A percentile compares a stretch with the other conserved stretches of the same genome.
Conservation (phyloP, 2,797 vertebrate species). For the Hydrocynus forskahlii region DNA sequence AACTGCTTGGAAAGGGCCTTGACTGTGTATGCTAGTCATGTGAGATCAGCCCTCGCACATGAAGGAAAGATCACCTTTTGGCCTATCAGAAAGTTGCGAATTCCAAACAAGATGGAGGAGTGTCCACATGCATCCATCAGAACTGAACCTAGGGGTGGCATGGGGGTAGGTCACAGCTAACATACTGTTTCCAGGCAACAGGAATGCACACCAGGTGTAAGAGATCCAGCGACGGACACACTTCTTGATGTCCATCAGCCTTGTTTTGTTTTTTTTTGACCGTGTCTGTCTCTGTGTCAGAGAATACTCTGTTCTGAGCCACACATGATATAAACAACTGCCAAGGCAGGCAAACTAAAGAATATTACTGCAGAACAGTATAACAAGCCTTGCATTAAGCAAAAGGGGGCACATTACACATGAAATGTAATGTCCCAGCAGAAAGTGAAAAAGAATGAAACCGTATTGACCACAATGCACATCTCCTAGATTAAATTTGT, state of each 20-base stretch:
- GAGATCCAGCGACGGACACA: background rate
- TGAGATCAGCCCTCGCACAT: background rate
- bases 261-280: background rate
- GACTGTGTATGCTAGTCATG: slow-evolving; percentile 2
- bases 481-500: slow-evolving; percentile 7
- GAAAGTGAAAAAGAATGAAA: slow-evolving; percentile 16
- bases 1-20: slow-evolving; percentile 6
- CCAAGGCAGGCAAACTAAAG: too few relatives aligned
- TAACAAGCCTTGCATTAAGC: background rate
- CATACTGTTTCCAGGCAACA: slow-evolving; percentile 42
- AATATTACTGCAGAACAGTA: background rate
- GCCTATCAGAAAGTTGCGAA: slow-evolving; percentile 11
- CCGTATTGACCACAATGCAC: background rate
- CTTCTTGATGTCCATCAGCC: background rate
- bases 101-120: slow-evolving; percentile 33
- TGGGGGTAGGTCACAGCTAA: background rate
- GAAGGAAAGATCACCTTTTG: slow-evolving; percentile 11
- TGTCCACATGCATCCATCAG: slow-evolving; percentile 27
- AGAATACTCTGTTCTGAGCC: background rate
- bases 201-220: slow-evolving; percentile 6
- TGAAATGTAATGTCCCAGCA: background rate
- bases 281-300: background rate
- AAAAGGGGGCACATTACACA: slow-evolving; percentile 35
- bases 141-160: background rate
- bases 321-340: background rate